Percentiles rank a stretch among this genome's conserved stretches.
phyloP scores from a whole-genome alignment of 2,797 vertebrate genomes.

The Triplophysa yarkandensis region DNA sequence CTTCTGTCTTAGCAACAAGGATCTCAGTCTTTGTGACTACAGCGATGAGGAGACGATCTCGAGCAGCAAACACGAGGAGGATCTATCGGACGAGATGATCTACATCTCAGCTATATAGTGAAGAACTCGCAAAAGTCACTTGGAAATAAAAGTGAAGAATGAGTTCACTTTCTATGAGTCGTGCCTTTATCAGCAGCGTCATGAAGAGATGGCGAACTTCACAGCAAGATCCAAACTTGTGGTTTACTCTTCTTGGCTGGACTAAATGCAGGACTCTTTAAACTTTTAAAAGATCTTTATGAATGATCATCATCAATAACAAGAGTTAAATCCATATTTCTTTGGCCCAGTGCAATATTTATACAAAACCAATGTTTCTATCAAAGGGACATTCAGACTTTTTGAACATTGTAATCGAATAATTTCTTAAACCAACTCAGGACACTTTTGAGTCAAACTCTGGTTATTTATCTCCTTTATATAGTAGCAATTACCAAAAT shows the following conservation, averaged over 20 bases:
- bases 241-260: not conserved
- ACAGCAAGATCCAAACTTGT: not conserved
- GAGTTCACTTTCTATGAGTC: too few species aligned
- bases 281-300: not conserved
- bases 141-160: slow-evolving; percentile 59
- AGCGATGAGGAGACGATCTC: slow-evolving; percentile 89
- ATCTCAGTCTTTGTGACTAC: slow-evolving; percentile 80
- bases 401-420: not conserved
- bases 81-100: slow-evolving; percentile 96
- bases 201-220: not conserved
- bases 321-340: not conserved
- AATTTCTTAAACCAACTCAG: not conserved
- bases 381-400: not conserved
- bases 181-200: slow-evolving; percentile 73
- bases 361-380: not conserved
- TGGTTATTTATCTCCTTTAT: not conserved
- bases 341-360: not conserved
- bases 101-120: slow-evolving; percentile 96
- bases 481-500: not conserved
- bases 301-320: not conserved
- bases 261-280: not conserved
- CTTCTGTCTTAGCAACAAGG: slow-evolving; percentile 68
- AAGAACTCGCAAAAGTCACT: slow-evolving; percentile 58
- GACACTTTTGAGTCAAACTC: not conserved
- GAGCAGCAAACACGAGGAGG: slow-evolving; percentile 84